These are phyloP conservation scores for Aricia artaxerxes DNA, from an alignment of 2,888 invertebrate genomes.

Conservation along the genomic window DNA sequence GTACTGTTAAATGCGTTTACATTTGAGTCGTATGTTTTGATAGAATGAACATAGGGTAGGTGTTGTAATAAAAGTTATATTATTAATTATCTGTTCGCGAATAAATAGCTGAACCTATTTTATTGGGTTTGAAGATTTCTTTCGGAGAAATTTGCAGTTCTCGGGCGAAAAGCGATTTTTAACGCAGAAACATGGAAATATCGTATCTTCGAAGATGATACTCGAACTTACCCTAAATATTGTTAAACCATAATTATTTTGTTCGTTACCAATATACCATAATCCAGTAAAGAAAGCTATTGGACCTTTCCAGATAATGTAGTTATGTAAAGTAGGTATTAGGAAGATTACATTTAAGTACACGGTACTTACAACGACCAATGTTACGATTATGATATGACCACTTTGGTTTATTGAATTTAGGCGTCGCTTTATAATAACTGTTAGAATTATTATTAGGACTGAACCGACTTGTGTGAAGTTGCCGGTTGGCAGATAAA, in stretches of 20 bases:
- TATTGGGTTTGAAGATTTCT: too few species aligned
- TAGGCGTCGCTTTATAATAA: background rate
- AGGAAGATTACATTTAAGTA: slow-evolving; percentile 3
- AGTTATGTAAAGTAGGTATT: background rate
- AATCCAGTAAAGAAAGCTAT: background rate
- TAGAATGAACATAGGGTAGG: too few species aligned
- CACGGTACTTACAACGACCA: background rate
- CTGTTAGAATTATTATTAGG: too few species aligned
- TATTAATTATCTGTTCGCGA: too few species aligned
- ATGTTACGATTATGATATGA: background rate
- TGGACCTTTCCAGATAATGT: background rate
- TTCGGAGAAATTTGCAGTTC: too few species aligned
- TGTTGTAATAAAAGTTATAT: too few species aligned
- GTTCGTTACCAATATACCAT: background rate
- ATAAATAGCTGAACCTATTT: too few species aligned
- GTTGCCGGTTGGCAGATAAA: too few species aligned
- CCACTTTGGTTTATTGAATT: background rate
- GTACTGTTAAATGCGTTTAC: too few species aligned
- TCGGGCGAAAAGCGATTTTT: too few species aligned
- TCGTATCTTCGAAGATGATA: background rate
- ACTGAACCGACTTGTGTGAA: too few species aligned
- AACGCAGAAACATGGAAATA: background rate
- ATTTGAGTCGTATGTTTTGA: too few species aligned
- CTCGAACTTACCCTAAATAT: background rate
- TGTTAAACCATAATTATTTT: background rate